Evolutionary conservation across 2,888 invertebrate genomes (phyloP), one percentile per base, ranked within the genome.

Genomic region (Phengaris arion): DNA sequence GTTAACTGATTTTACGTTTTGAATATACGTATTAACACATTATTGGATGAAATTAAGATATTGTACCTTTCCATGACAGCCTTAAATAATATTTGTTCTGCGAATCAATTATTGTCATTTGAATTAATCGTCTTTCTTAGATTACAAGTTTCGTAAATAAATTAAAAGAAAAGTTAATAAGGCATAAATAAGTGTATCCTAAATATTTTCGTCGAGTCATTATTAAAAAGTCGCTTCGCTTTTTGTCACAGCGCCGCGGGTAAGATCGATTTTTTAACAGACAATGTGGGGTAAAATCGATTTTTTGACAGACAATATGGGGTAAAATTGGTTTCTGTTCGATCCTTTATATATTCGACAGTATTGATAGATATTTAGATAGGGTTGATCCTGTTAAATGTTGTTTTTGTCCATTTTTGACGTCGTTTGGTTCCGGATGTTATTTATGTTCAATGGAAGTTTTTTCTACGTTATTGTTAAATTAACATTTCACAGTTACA

Each of bases 281-380:
- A 85, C 84, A 85, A 87, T 88, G 87, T 64, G 35, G 87, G 85
- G 85, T 84, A 88, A 89, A 92, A 92, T 93, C 89, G 89, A 88
- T 90, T 89, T 90, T 89, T 90, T 87, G 89, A 89, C 89, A 90
- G 89, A 92, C 92, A 92, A 90, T 92, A 86, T 85, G 80, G 84
- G 86, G 85, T 90, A 87, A 91, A 92, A 93, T 93, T 91, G 91
- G 89, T 89, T 90, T 68, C 74, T 72, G 22, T 54, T 72, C 72
- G 54, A 72, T 72, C 85, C 85, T 88, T 88, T 90, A 88, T 90
- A 84, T 84, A 83, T 82, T 83, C 83, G 83, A 79, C 84, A 86
- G 85, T 85, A 87, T 85, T 85, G 85, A 85, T 85, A 72, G 54
- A 72, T 83, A 83, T 82, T 79, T 83, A 79, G 82, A 81, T 79